Evolutionary conservation across 2,888 invertebrate genomes (phyloP), one percentile per base, ranked within the genome.

Genomic region (Caenorhabditis macrosperma): DNA sequence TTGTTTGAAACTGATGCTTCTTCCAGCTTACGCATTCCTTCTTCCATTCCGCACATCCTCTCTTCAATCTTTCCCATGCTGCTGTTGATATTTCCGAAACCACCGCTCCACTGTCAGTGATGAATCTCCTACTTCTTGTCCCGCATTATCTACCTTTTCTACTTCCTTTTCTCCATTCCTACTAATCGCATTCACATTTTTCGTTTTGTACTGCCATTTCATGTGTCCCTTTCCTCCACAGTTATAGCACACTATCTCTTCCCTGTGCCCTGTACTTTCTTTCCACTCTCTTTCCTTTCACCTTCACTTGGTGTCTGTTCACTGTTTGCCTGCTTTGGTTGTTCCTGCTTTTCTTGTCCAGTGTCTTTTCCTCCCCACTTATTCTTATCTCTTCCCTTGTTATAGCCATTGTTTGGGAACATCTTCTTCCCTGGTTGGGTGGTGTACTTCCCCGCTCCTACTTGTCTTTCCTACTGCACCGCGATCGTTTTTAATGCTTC

Each of bases 61-160:
- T 12, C 26, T 24, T 50, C 50, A 50, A 20, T 15, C 50, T 50
- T 15, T 50, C 50, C 50, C 50, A 50, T 2, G 26, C 24, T 9
- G 9, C 50, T 12, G 50, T 50, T 3, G 50, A 10, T 7, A 50
- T 50, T 2, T 17, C 50, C 5, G 50, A 50, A 1, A 50, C 50
- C 26, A 50, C 50, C 12, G 50, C 50, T 26, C 26, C 50, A n/a
- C 50, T 50, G 26, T 50, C 50, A 12, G 26, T 50, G 12, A 50
- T 15, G 4, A 50, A 3, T 2, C 26, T 3, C 7, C 22, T 12
- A 15, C 5, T 12, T 48, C 48, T 12, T 22, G 7, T 5, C 48
- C 48, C 2, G 20, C 48, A 9, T 1, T 12, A 20, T 22, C 48
- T n/a, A n/a, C n/a, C n/a, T n/a, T n/a, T 9, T 22, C 22, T 5